Evolutionary conservation across 37 sponge, comb jelly and placozoan genomes (phyloP).

Genomic region (Lycopodina hypogea): DNA sequence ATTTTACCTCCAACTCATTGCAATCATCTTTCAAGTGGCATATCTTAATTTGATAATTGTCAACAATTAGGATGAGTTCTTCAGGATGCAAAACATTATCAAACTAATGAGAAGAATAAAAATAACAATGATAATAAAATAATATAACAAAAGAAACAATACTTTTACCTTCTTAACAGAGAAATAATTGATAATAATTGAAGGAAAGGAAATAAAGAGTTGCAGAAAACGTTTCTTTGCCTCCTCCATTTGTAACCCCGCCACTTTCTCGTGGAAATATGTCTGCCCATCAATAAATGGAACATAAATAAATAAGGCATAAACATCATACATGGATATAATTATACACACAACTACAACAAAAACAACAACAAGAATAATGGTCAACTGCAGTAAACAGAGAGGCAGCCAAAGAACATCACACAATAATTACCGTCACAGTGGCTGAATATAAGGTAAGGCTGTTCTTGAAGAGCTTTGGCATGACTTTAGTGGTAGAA

Average conservation of each 20-base stretch:
- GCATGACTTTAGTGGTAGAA: slow-evolving; percentile 14
- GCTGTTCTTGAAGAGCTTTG: not conserved
- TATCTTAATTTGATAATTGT: slow-evolving; percentile 3
- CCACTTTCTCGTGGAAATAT: slow-evolving; percentile 22
- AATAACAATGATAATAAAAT: too few species aligned
- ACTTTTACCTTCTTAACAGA: slow-evolving; percentile 28
- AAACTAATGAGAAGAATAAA: too few species aligned
- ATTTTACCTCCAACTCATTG: not conserved
- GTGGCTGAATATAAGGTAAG: not conserved
- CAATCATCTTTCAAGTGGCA: not conserved
- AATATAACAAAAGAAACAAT: too few species aligned
- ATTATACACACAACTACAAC: not conserved
- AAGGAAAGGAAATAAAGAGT: not conserved
- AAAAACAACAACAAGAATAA: not conserved
- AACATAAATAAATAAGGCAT: not conserved
- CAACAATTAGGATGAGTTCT: slow-evolving; percentile 4
- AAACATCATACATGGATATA: not conserved
- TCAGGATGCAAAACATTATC: not conserved
- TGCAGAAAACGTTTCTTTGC: slow-evolving; percentile 32
- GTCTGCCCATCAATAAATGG: too few species aligned
- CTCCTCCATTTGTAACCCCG: not conserved
- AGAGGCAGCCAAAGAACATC: too few species aligned
- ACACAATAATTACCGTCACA: slow-evolving; percentile 23
- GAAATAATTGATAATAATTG: slow-evolving; percentile 19
- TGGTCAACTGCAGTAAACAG: too few species aligned